Evolutionary conservation across 2,888 invertebrate species (phyloP), one percentile per base, ranked within the genome.

Genomic region (Nasonia oneida): DNA sequence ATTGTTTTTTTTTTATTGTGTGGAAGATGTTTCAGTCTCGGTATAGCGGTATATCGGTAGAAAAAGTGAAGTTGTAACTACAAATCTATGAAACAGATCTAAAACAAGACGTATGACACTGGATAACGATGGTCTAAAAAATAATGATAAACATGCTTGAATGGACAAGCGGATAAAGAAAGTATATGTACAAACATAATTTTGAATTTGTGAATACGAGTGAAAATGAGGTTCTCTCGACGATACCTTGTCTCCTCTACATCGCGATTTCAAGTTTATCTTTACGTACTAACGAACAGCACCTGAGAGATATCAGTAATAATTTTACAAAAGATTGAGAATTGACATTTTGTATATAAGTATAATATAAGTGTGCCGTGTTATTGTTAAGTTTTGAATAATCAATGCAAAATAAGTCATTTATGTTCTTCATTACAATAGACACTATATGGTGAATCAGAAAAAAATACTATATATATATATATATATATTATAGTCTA

Each of bases 401-500:
- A 78, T 78, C 33, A 53, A 81, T 81, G 37, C 73, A n/a, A 75
- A 71, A 8, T 70, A 50, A 85, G 33, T 83, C 74, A 53, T 81
- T 14, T 14, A 81, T 78, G 33, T 79, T 79, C 42, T 75, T 70
- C 50, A 75, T 78, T 73, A 42, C 77, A 1, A 29, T 85, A 86
- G 37, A 33, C 50, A 86, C 73, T 83, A 12, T 76, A 76, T 42
- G n/a, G 57, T 79, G 70, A 73, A 80, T 81, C 47, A 75, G 70
- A 75, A 71, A 29, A 42, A 80, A 77, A 10, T 77, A 71, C 47
- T 76, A 64, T 70, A 61, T 71, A 50, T 79, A 80, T 83, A 80
- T 83, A 23, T 23, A 23, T 23, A 61, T 79, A 80, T 83, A 83
- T 73, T 61, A 71, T 84, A 86, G 39, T 79, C 79, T 87, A 89